phyloP scores from a whole-genome alignment of 92 coral and sea anemone species.

The Zoanthus sociatus region DNA sequence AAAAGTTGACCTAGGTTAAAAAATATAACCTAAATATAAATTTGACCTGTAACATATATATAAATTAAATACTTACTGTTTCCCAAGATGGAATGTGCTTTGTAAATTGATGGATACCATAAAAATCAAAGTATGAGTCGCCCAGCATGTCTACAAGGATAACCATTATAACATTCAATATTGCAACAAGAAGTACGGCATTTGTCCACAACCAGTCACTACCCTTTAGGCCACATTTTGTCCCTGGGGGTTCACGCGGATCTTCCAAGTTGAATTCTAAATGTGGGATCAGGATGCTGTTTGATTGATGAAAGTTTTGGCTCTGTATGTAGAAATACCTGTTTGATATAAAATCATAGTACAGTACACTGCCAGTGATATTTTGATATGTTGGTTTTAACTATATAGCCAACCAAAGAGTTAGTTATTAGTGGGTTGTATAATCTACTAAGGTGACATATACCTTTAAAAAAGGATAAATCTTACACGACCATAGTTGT shows the following conservation, averaged over 20 bases:
- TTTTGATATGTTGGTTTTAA: no score
- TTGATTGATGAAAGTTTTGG: constrained; percentile 60
- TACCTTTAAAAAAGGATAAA: no score
- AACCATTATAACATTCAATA: constrained; percentile 50
- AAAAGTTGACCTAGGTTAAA: no score
- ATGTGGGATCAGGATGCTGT: constrained; percentile 63
- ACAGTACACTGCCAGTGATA: no score
- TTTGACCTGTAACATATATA: no score
- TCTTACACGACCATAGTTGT: no score
- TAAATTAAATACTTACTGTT: background rate
- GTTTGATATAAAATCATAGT: background rate
- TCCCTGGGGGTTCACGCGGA: constrained; percentile 37
- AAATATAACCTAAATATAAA: no score
- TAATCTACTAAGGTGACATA: no score
- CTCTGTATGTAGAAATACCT: constrained; percentile 55
- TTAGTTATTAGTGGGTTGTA: no score
- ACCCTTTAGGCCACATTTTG: constrained; percentile 34
- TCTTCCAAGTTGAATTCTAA: constrained; percentile 45
- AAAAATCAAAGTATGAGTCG: constrained; percentile 69
- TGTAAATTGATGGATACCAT: constrained; percentile 66
- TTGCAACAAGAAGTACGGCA: constrained; percentile 35
- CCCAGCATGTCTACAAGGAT: constrained; percentile 59
- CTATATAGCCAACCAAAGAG: no score
- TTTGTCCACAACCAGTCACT: constrained; percentile 64
- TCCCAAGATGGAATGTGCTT: constrained; percentile 46